These are phyloP conservation scores for Uromys caudimaculatus DNA, from an alignment of 2,797 vertebrate species.

Conservation along the genomic window DNA sequence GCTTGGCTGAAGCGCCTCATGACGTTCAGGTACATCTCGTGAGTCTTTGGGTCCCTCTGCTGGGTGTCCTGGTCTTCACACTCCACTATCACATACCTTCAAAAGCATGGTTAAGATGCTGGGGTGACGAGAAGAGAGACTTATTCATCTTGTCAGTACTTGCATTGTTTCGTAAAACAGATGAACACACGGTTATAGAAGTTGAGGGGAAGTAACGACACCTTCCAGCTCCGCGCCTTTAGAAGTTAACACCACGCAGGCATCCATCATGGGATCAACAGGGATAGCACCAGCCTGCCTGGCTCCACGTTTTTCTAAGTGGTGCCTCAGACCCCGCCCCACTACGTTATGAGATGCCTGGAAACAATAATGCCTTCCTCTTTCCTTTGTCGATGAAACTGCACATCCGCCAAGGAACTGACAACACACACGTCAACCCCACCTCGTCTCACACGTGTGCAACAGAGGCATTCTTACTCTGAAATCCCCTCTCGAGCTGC, in stretches of 20 bases:
- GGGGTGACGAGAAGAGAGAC: neutral
- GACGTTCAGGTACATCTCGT: slow-evolving; percentile 99
- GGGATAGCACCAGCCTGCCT: neutral
- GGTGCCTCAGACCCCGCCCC: neutral
- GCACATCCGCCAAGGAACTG: neutral
- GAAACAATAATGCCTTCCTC: neutral
- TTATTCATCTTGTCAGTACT: slow-evolving; percentile 16
- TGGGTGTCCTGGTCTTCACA: slow-evolving; percentile 99
- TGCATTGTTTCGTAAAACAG: neutral
- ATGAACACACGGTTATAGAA: slow-evolving; percentile 3
- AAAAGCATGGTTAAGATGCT: slow-evolving; percentile 40
- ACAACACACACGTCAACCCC: neutral
- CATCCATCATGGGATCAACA: slow-evolving; percentile 17
- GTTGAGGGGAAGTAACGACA: neutral
- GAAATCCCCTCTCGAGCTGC: neutral
- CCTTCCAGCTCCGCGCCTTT: neutral
- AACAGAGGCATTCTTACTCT: neutral
- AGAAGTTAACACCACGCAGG: neutral
- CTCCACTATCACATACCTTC: slow-evolving; percentile 99
- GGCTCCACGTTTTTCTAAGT: neutral
- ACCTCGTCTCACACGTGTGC: too few species aligned
- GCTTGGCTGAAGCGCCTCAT: slow-evolving; percentile 99
- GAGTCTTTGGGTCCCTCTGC: slow-evolving; percentile 97
- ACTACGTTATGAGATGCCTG: neutral
- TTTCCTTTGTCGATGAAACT: neutral